Evolutionary conservation across 2,113 vertebrate genomes (phyloP), one percentile per base, ranked within the genome.

Genomic region (Aspiorhynchus laticeps): DNA sequence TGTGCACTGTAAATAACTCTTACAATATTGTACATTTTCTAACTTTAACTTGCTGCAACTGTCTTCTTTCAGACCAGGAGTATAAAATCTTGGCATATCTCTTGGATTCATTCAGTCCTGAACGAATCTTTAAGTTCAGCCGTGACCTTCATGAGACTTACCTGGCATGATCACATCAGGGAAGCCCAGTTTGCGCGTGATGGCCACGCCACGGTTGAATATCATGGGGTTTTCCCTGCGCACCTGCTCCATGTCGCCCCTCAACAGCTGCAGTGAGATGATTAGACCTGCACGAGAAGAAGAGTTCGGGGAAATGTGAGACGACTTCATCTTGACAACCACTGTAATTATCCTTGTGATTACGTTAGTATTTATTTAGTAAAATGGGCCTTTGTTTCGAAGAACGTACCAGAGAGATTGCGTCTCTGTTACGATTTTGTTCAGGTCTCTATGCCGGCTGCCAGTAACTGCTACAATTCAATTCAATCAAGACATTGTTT

Each of bases 101-200:
- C 26, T 28, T 19, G 15, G 46, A 80, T 80, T 36, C 2, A 21
- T 48, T 67, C n/a, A 31, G 14, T 38, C 59, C 36, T 5, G n/a
- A 81, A 65, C 2, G 0, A 28, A 21, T 69, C 17, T 8, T 46
- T 8, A 80, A 82, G 26, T 46, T 7, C 38, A 82, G 3, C 38
- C 4, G 26, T 12, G 41, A 48, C 56, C 56, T 69, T 82, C 15
- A 48, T 21, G 24, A 12, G 14, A 26, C 95, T 93, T 90, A 95
- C 96, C 96, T 86, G 96, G 96, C 96, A 97, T 96, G 90, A 97
- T 97, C 91, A 97, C 95, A 61, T 97, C 96, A 0, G 96, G 96
- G 88, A 96, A 97, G 85, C 96, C 96, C 91, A 97, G 93, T 88
- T 97, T 97, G 79, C 96, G 95, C 0, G 96, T 97, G 87, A 96